These are phyloP conservation scores for Ceyx cyanopectus DNA, from an alignment of 2,113 vertebrate genomes.

Conservation along the genomic window DNA sequence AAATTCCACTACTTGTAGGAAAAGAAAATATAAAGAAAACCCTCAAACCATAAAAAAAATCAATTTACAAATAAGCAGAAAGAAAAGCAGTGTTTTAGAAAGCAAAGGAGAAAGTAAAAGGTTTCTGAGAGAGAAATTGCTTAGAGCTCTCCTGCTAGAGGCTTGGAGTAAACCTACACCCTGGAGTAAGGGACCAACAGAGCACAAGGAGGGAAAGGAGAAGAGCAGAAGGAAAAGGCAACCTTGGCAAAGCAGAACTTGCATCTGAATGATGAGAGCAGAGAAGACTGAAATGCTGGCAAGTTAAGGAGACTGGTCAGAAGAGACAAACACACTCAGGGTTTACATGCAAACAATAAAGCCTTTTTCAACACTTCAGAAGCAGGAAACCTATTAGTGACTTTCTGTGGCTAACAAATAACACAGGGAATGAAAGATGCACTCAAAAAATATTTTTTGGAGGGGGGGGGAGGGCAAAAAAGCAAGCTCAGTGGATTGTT, in stretches of 20 bases:
- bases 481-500: conserved; percentile 3
- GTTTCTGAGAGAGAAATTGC: background rate
- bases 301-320: background rate
- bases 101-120: background rate
- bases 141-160: background rate
- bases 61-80: background rate
- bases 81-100: background rate
- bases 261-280: background rate
- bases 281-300: background rate
- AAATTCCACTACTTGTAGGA: background rate
- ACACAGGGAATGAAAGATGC: conserved; percentile 8
- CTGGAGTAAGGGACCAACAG: background rate
- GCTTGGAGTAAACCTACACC: background rate
- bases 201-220: background rate
- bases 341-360: background rate
- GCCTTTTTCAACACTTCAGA: conserved; percentile 44
- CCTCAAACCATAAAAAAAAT: background rate
- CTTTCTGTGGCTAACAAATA: conserved; percentile 40
- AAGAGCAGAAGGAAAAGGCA: background rate
- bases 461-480: background rate
- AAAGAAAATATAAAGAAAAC: background rate
- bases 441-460: background rate
- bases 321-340: background rate
- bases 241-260: background rate
- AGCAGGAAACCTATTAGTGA: conserved; percentile 6